Conservation (phyloP, 2,888 invertebrate species). For the Crocallis elinguaria region DNA sequence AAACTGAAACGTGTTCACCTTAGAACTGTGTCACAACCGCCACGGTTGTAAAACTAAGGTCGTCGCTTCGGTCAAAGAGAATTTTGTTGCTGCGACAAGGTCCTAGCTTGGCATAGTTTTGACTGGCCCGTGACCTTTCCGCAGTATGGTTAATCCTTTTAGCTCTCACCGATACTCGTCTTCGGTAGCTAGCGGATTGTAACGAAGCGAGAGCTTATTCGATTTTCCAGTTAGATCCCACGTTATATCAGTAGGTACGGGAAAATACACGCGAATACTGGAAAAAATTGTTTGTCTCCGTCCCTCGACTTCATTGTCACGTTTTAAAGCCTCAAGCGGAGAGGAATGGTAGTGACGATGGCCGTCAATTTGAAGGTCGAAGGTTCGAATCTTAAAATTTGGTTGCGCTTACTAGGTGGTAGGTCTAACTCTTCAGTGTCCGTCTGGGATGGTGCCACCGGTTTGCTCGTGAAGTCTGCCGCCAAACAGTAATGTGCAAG, state of each 20-base stretch:
- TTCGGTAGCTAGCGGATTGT: conserved; percentile 8
- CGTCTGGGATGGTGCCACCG: too few species aligned
- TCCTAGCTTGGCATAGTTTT: not conserved
- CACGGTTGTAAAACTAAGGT: not conserved
- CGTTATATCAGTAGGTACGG: not conserved
- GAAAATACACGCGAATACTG: not conserved
- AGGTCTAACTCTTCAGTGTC: too few species aligned
- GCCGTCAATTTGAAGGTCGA: too few species aligned
- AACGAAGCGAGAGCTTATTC: conserved; percentile 4
- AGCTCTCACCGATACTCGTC: conserved; percentile 7
- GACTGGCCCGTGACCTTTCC: not conserved
- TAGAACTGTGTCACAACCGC: conserved; percentile 2
- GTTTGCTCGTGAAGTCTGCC: too few species aligned
- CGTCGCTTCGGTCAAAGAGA: not conserved
- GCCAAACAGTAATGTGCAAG: too few species aligned
- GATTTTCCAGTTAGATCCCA: conserved; percentile 1
- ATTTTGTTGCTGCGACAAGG: not conserved
- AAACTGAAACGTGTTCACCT: not conserved
- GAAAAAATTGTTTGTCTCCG: not conserved
- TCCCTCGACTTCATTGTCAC: not conserved
- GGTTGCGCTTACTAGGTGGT: too few species aligned
- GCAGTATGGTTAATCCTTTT: conserved; percentile 8
- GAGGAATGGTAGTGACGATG: too few species aligned
- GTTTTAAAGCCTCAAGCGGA: too few species aligned
- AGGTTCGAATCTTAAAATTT: too few species aligned